Base-by-base conservation (phyloP, 2,113 vertebrate genomes). In the Pica pica region DNA sequence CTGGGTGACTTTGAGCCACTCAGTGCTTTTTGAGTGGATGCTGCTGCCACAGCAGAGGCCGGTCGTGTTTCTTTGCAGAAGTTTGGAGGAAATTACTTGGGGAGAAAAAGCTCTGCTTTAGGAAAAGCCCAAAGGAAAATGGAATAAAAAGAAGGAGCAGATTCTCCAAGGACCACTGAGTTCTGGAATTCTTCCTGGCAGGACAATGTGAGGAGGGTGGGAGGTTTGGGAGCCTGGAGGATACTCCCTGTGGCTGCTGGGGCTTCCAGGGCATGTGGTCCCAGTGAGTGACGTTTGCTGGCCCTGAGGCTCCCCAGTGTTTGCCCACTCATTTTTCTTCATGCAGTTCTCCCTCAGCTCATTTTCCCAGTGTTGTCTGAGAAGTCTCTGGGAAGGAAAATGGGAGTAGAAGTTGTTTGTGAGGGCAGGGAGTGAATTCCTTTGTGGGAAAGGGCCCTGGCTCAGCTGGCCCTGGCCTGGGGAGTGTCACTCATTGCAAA, bases 171-270 rank as follows among this genome's bases (percentile, higher is more conserved):
- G 27, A 27, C 13, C 2, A 4, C 24, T 33, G 73, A 28, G 27
- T 7, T 28, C 27, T 53, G 30, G 63, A 59, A 68, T 1, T 6
- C 5, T 37, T 83, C 30, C 37, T 70, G 70, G 33, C n/a, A 68
- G 69, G 81, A 11, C 4, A 18, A 0, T 68, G 80, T 44, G 27
- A 35, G 67, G 3, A 1, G n/a, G n/a, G 19, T 22, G 37, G 28
- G 55, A 53, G 35, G 8, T 13, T 26, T 47, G 37, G 60, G 74
- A 44, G 55, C 21, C 19, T 11, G 21, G 53, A 60, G 23, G 65
- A 27, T 77, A 79, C 97, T 98, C 85, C 95, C 97, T 1, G 27
- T 83, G 31, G 89, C 80, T 52, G 89, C 68, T 13, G 97, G 75
- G 11, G 91, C 87, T 37, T 4, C 94, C 95, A 89, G 96, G 89